phyloP scores from a whole-genome alignment of 1,140 invertebrate genomes.

The Drosophila trapezifrons region DNA sequence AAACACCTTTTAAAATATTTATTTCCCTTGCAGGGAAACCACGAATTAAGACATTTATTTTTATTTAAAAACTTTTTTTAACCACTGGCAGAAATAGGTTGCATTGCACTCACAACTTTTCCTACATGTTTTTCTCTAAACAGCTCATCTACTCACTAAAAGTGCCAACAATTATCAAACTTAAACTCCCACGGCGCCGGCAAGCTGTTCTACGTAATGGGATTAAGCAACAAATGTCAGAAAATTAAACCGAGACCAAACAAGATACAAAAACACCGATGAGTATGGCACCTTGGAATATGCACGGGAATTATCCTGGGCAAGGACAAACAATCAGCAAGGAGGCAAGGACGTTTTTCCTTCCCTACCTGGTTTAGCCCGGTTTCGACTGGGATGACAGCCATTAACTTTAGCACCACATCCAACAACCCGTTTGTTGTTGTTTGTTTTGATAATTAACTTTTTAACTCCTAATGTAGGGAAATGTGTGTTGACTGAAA shows the following conservation, averaged over 20 bases:
- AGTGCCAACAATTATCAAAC: conserved; percentile 42
- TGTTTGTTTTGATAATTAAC: conserved; percentile 70
- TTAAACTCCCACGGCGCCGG: conserved; percentile 4
- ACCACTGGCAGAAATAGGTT: neutral
- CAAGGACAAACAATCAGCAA: conserved; percentile 35
- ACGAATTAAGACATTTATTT: neutral
- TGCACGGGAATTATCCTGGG: conserved; percentile 30
- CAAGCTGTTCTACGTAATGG: conserved; percentile 11
- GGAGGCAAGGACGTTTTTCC: conserved; percentile 12
- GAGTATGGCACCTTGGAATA: conserved; percentile 21
- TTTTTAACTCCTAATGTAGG: conserved; percentile 52
- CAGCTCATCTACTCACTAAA: conserved; percentile 11
- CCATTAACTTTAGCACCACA: conserved; percentile 36
- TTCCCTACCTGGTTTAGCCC: conserved; percentile 36
- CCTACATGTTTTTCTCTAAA: neutral
- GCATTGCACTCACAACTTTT: conserved; percentile 11
- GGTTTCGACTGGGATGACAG: conserved; percentile 21
- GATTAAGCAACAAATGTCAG: conserved; percentile 60
- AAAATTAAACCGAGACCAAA: conserved; percentile 60
- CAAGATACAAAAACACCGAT: conserved; percentile 43
- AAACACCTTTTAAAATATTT: neutral
- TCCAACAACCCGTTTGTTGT: conserved; percentile 9
- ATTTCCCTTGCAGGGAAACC: neutral
- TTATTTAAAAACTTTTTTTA: conserved; percentile 17
- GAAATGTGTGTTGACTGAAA: conserved; percentile 33